Evolutionary conservation across 1,140 invertebrate species (phyloP), one percentile per base, ranked within the genome.

Genomic region (Steinernema feltiae): DNA sequence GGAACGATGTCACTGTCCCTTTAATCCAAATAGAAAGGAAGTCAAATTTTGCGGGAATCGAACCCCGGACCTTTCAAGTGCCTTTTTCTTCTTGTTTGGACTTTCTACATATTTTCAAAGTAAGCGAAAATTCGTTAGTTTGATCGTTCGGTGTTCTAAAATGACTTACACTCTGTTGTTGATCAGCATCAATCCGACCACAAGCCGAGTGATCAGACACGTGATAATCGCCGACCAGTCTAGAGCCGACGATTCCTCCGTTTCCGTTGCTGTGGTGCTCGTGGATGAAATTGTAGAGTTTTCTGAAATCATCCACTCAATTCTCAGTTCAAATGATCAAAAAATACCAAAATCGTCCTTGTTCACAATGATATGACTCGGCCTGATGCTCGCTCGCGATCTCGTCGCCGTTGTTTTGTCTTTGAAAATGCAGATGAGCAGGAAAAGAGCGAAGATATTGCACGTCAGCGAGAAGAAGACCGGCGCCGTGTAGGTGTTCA

Each of bases 141-240:
- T n/a, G n/a, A n/a, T n/a, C n/a, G n/a, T n/a, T n/a, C n/a, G n/a
- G n/a, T n/a, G n/a, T n/a, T n/a, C n/a, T n/a, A n/a, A n/a, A n/a
- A 27, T 29, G 72, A 35, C 70, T 21, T 48, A 79, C 70, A 77
- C 80, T n/a, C 79, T 80, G 35, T 82, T 74, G 69, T 79, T 82
- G 15, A 82, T 46, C 31, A 82, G 32, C 30, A 30, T 70, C 32
- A 84, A n/a, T 53, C 74, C 70, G 32, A 74, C 48, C 30, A 75
- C 80, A 32, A 72, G n/a, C 71, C 76, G 32, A 1, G 72, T 78
- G 30, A 81, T 46, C 29, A 83, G 41, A 24, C 83, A 77, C 69
- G 84, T 27, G 31, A 73, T 29, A 12, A 84, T 77, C 41, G 81
- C 80, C 29, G 80, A 30, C 72, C 48, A 72, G 73, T 82, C 81